phyloP scores from a whole-genome alignment of 2,888 invertebrate genomes.

The Acanthosepion lycidas region DNA sequence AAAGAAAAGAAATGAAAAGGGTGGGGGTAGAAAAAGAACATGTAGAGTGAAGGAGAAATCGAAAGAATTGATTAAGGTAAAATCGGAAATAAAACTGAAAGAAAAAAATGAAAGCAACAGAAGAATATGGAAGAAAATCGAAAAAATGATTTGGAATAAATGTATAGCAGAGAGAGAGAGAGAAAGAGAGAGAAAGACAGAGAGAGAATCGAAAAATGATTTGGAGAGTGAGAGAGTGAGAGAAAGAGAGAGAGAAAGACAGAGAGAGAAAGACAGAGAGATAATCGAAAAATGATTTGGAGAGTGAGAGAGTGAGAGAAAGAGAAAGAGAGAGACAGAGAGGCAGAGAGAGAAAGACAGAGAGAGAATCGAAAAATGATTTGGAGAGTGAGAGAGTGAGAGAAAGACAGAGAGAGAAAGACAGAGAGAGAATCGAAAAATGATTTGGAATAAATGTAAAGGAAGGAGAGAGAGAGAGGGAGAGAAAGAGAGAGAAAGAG shows the following conservation, averaged over 20 bases:
- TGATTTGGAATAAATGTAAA: too few species aligned
- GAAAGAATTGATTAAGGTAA: too few species aligned
- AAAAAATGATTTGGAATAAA: too few species aligned
- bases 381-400: too few species aligned
- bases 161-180: neutral
- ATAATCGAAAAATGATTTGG: too few species aligned
- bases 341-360: neutral
- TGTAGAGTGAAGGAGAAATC: too few species aligned
- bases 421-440: neutral
- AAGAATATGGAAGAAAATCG: too few species aligned
- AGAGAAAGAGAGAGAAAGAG: neutral
- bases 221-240: neutral
- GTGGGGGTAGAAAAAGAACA: neutral
- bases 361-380: neutral
- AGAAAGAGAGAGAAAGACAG: neutral
- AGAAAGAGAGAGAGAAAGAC: neutral
- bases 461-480: neutral
- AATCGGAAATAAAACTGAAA: too few species aligned
- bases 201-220: neutral
- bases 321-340: neutral
- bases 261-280: neutral
- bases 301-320: too few species aligned
- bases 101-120: too few species aligned
- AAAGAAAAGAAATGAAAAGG: neutral
- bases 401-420: neutral